phyloP scores from a whole-genome alignment of 1,140 invertebrate species.

The Phymorhynchus buccinoides region DNA sequence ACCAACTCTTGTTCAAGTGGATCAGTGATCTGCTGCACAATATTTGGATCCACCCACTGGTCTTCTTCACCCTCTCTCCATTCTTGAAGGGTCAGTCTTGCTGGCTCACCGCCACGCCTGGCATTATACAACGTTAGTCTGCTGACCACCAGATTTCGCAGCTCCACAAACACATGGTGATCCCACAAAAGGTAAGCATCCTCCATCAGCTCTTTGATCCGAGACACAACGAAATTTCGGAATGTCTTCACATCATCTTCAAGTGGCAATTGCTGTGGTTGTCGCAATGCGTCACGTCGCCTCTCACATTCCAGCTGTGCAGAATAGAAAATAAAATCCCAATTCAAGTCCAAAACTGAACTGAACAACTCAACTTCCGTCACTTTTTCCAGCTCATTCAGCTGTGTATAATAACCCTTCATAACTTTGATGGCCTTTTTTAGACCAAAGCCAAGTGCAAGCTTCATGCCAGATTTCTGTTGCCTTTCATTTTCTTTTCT shows the following conservation, averaged over 20 bases:
- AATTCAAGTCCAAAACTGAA: constrained; percentile 29
- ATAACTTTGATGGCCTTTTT: constrained; percentile 25
- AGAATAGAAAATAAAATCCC: constrained; percentile 31
- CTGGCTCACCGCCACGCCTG: constrained; percentile 47
- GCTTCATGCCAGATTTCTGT: constrained; percentile 31
- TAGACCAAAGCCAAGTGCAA: constrained; percentile 17
- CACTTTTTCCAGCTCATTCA: constrained; percentile 21
- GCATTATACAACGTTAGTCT: constrained; percentile 49
- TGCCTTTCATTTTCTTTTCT: neutral
- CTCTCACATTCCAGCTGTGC: constrained; percentile 25
- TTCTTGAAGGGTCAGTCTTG: constrained; percentile 40
- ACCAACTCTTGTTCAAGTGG: constrained; percentile 41
- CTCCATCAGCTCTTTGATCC: constrained; percentile 35
- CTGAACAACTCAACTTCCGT: constrained; percentile 17
- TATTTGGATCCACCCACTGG: constrained; percentile 43
- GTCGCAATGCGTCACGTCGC: constrained; percentile 4
- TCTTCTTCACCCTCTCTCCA: constrained; percentile 45
- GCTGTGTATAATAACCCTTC: constrained; percentile 26
- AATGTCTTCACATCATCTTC: constrained; percentile 30
- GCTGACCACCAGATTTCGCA: constrained; percentile 48
- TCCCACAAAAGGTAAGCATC: constrained; percentile 31
- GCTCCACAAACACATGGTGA: constrained; percentile 19
- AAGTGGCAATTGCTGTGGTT: constrained; percentile 24
- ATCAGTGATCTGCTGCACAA: neutral
- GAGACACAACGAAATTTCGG: constrained; percentile 9